A percentile compares a stretch with the other conserved stretches of the same genome.
Evolutionary conservation across 2,113 vertebrate species (phyloP).

Genomic region (Serinus canaria): DNA sequence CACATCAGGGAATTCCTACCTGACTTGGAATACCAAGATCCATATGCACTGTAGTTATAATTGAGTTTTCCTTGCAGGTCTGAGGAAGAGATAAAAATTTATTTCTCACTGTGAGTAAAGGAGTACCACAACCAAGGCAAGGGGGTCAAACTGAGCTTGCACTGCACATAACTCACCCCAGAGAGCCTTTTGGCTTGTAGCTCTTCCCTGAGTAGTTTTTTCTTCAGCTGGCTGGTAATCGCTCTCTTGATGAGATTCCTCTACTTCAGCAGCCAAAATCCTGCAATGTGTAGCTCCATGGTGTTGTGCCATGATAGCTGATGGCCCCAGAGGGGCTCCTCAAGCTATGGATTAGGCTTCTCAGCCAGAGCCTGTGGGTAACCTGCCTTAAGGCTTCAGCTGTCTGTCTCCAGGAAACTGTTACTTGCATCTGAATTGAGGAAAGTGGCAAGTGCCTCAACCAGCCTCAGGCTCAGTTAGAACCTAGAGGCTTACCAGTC

Average conservation of each 20-base stretch:
- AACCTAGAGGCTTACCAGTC: background rate
- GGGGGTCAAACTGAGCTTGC: background rate
- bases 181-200: background rate
- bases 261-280: background rate
- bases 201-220: background rate
- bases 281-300: background rate
- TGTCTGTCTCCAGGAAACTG: background rate
- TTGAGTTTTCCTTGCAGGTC: background rate
- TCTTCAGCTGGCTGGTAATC: background rate
- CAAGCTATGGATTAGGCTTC: background rate
- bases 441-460: background rate
- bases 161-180: background rate
- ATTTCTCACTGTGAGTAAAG: background rate
- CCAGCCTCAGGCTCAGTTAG: background rate
- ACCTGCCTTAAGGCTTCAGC: background rate
- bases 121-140: background rate
- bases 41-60: background rate
- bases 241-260: background rate
- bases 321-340: background rate
- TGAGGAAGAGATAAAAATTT: background rate
- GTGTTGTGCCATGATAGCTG: background rate
- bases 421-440: background rate
- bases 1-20: fast-evolving
- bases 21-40: background rate
- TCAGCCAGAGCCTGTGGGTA: background rate